Conservation (phyloP, 2,888 invertebrate species). For the Leistus spinibarbis region DNA sequence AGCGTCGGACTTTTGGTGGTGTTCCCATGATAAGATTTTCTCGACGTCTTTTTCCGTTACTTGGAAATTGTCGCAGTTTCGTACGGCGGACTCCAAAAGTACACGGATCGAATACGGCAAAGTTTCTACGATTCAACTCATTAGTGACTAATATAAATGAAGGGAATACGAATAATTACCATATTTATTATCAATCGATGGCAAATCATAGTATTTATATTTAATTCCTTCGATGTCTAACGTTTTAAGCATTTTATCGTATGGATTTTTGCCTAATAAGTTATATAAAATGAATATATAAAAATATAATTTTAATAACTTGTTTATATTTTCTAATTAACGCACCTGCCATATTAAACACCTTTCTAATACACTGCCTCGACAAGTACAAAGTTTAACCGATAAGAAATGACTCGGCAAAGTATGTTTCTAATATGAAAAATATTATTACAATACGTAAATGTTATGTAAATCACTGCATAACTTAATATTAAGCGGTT, state of each 20-base stretch:
- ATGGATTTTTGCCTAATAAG: conserved; percentile 67
- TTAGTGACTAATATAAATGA: conserved; percentile 13
- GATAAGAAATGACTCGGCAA: conserved; percentile 12
- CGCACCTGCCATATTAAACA: conserved; percentile 34
- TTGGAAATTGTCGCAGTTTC: conserved; percentile 96
- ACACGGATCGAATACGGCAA: conserved; percentile 93
- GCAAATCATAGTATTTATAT: conserved; percentile 81
- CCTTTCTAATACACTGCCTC: conserved; percentile 12
- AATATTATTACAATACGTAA: background rate
- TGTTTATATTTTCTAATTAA: background rate
- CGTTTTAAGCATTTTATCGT: conserved; percentile 64
- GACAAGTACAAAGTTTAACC: conserved; percentile 32
- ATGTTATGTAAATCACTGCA: background rate
- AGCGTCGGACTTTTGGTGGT: conserved; percentile 68
- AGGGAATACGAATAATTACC: conserved; percentile 62
- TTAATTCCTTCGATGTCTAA: conserved; percentile 65
- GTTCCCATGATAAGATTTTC: conserved; percentile 88
- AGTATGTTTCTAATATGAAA: background rate
- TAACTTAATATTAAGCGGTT: background rate
- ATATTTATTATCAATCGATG: conserved; percentile 76
- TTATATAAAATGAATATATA: conserved; percentile 21
- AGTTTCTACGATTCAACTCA: conserved; percentile 62
- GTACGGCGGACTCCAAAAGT: conserved; percentile 91
- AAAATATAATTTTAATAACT: background rate
- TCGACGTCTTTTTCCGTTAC: conserved; percentile 84